phyloP scores from a whole-genome alignment of 2,113 vertebrate genomes.

The Ochotona curzoniae region DNA sequence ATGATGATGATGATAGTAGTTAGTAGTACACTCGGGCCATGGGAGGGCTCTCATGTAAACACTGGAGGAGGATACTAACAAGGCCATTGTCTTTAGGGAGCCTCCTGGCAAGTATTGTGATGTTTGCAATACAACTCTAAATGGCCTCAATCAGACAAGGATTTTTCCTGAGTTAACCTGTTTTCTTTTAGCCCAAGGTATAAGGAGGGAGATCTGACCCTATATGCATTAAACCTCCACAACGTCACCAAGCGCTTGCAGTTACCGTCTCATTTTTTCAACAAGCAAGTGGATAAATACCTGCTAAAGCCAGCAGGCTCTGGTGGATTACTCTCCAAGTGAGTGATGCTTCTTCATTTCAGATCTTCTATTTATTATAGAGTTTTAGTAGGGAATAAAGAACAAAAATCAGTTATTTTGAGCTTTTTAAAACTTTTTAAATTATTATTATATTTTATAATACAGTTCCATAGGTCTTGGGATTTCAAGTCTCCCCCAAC shows the following conservation, averaged over 20 bases:
- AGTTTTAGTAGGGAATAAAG: not conserved
- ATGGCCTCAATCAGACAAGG: not conserved
- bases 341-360: slow-evolving; percentile 59
- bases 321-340: slow-evolving; percentile 92
- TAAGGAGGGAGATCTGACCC: slow-evolving; percentile 89
- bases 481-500: too few species aligned
- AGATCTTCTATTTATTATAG: not conserved
- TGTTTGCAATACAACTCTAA: not conserved
- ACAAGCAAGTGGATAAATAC: slow-evolving; percentile 90
- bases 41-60: not conserved
- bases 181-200: slow-evolving; percentile 87
- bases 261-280: slow-evolving; percentile 81
- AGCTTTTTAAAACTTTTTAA: not conserved
- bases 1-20: not conserved
- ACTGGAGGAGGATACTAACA: not conserved
- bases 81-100: not conserved
- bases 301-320: slow-evolving; percentile 89
- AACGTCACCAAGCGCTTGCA: slow-evolving; percentile 81
- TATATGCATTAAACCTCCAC: slow-evolving; percentile 93
- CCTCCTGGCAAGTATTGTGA: not conserved
- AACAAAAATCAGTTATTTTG: not conserved
- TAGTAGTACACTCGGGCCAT: not conserved
- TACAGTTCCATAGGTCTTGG: too few species aligned
- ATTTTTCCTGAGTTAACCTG: slow-evolving; percentile 52
- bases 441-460: too few species aligned